Conservation (phyloP, 2,113 vertebrate genomes). For the Nothobranchius kuhntae region DNA sequence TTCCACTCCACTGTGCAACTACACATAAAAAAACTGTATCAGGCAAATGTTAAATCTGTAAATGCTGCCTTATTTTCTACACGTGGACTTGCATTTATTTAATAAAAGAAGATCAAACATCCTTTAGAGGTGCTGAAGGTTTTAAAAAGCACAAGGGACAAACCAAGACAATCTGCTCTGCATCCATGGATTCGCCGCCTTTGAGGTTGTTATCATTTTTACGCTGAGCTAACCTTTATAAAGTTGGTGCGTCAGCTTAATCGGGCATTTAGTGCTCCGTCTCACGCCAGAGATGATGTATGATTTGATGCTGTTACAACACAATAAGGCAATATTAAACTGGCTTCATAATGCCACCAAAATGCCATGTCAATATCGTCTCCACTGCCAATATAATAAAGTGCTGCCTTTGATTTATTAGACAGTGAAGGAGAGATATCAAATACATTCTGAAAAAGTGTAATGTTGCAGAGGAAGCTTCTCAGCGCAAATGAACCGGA, state of each 20-base stretch:
- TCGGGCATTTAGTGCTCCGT: conserved; percentile 45
- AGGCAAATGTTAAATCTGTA: not conserved
- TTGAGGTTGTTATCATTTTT: conserved; percentile 22
- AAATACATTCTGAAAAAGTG: conserved; percentile 65
- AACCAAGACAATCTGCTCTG: not conserved
- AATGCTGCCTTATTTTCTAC: not conserved
- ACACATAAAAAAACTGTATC: too few relatives aligned
- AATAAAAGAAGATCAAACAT: not conserved
- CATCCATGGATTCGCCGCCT: conserved; percentile 1
- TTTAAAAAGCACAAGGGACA: conserved; percentile 3
- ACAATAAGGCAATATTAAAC: conserved; percentile 78
- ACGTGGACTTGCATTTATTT: not conserved
- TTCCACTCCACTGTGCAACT: too few relatives aligned
- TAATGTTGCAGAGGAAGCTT: conserved; percentile 45
- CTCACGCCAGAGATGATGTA: conserved; percentile 64
- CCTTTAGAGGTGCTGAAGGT: not conserved
- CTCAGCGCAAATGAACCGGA: not conserved
- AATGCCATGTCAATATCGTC: conserved; percentile 79
- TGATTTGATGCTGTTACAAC: conserved; percentile 69
- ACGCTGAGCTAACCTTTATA: conserved; percentile 58
- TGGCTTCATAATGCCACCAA: conserved; percentile 78
- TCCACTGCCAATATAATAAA: conserved; percentile 67
- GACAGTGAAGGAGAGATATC: conserved; percentile 59
- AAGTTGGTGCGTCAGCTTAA: conserved; percentile 54
- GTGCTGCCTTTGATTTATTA: conserved; percentile 75